Conservation (phyloP, 2,113 vertebrate species). For the Nycticebus coucang region DNA sequence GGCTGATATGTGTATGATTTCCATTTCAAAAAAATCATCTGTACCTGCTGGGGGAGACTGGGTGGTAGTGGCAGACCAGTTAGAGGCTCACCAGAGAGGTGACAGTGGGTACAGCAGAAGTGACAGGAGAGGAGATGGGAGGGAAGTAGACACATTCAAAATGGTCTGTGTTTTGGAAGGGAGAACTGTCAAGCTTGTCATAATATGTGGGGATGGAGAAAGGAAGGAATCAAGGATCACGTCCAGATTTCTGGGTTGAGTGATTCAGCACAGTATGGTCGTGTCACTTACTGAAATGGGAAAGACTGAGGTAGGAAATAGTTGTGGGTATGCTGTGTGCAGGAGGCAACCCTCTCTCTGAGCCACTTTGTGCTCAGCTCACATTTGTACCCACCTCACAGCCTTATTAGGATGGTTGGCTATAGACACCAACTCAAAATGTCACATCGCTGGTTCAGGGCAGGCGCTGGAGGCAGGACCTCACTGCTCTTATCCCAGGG, state of each 20-base stretch:
- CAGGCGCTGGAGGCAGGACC: not conserved
- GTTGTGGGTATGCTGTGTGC: not conserved
- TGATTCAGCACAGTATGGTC: not conserved
- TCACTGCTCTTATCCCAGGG: not conserved
- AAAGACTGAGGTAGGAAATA: not conserved
- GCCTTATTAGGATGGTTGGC: not conserved
- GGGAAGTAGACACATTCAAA: no score
- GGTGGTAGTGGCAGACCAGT: not conserved
- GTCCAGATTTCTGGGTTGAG: not conserved
- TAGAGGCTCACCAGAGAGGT: not conserved
- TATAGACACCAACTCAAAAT: not conserved
- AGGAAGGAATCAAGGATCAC: not conserved
- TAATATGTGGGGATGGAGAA: not conserved
- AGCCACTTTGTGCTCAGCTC: not conserved
- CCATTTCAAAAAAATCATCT: not conserved
- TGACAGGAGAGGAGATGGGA: no score
- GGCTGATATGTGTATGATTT: not conserved
- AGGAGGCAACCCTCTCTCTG: not conserved
- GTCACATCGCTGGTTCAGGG: not conserved
- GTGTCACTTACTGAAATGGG: not conserved
- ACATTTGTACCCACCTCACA: not conserved
- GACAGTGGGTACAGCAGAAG: rapidly evolving
- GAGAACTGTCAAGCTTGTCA: not conserved
- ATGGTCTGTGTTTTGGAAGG: not conserved
- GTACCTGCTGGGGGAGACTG: not conserved